Conservation (phyloP, 2,113 vertebrate genomes). For the Erythrolamprus reginae region DNA sequence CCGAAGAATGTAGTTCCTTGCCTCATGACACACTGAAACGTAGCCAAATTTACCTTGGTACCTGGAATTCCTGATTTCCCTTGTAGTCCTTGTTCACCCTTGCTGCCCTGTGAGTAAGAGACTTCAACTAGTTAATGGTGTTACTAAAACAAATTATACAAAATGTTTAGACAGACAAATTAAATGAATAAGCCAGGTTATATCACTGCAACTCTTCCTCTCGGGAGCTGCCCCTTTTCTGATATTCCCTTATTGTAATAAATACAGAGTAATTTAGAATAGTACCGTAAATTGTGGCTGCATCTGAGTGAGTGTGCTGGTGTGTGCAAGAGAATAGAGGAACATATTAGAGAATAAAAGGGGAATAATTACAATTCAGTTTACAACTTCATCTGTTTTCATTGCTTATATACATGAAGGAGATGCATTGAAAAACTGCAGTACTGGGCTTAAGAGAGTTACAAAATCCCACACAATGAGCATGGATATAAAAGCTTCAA, state of each 20-base stretch:
- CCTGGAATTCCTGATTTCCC: conserved; percentile 78
- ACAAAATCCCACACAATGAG: not conserved
- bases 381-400: not conserved
- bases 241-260: not conserved
- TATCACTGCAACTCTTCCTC: not conserved
- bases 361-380: too few relatives aligned
- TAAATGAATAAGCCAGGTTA: not conserved
- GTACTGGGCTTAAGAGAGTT: not conserved
- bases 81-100: conserved; percentile 80
- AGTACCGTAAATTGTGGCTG: not conserved
- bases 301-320: not conserved
- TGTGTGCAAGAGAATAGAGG: not conserved
- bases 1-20: not conserved
- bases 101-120: conserved; percentile 74
- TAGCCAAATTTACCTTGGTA: conserved; percentile 69
- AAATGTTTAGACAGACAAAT: not conserved
- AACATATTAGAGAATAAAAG: not conserved
- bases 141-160: not conserved
- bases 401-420: not conserved
- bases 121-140: not conserved
- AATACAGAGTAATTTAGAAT: not conserved
- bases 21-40: not conserved
- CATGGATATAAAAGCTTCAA: not conserved
- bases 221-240: not conserved
- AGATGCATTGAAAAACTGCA: not conserved